Evolutionary conservation across 2,113 vertebrate species (phyloP), one percentile per base, ranked within the genome.

Genomic region (Halichoeres trimaculatus): DNA sequence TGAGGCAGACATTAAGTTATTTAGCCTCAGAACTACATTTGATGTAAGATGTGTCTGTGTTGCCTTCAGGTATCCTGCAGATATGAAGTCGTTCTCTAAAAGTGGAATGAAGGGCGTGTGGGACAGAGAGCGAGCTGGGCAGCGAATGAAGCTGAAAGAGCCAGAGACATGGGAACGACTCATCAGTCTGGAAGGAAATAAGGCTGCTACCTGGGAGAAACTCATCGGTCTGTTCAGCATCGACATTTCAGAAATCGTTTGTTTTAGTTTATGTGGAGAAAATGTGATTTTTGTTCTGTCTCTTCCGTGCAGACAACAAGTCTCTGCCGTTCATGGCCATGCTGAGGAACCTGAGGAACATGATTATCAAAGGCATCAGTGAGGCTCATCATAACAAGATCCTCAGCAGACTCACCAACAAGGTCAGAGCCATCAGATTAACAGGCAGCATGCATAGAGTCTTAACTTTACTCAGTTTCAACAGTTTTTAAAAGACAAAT

Each of bases 311-410:
- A 98, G 96, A 96, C 75, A 85, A 79, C 0, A 92, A 91, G 54
- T 93, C 95, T 57, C 91, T 98, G 20, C 96, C 96, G 1, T 97
- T 96, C 88, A 98, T 98, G 96, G 96, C 96, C 53, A 96, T 96
- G 95, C 87, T 98, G 86, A 94, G 96, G 83, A 98, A 98, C 81
- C 89, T 98, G 80, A 88, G 95, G 65, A 97, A 93, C 90, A 88
- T 98, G 89, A 94, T 97, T 57, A 81, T 54, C 1, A 73, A 71
- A 7, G 95, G 96, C 17, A 93, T 98, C 89, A 95, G 96, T n/a
- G 65, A 90, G 19, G 77, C 16, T 16, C 95, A 97, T 90, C 96
- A 98, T 8, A 76, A 72, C 2, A 87, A 92, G 53, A 80, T 96
- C 60, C 91, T 96, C 26, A 65, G 76, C 73, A 92, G 90, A 48